A percentile compares a stretch with the other conserved stretches of the same genome.
These are phyloP conservation scores for Osmerus mordax DNA, from an alignment of 2,113 vertebrate genomes.

Conservation along the genomic window DNA sequence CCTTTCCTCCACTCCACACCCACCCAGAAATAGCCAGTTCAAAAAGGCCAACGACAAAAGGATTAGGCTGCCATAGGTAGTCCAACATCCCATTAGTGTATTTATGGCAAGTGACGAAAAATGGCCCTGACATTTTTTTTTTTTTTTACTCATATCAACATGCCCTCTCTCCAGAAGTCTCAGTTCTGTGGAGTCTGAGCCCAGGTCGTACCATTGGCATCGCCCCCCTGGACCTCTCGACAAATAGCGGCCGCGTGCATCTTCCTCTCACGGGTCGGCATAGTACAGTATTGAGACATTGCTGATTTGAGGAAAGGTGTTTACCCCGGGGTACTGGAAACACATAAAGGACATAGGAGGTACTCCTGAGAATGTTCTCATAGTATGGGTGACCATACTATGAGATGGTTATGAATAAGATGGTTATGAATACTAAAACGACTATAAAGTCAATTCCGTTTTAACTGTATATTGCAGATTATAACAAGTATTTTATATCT, in stretches of 20 bases:
- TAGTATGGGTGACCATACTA: background rate
- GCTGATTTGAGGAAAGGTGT: conserved; percentile 54
- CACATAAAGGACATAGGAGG: conserved; percentile 66
- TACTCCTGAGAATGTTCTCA: conserved; percentile 13
- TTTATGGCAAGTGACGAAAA: conserved; percentile 70
- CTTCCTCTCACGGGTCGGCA: conserved; percentile 82
- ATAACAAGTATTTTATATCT: too few relatives aligned
- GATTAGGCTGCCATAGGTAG: conserved; percentile 76
- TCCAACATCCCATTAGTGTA: conserved; percentile 73
- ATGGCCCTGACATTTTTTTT: conserved; percentile 50
- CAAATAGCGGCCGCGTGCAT: conserved; percentile 86
- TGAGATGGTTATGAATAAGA: background rate
- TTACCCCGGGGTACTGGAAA: conserved; percentile 51
- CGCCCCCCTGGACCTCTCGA: conserved; percentile 79
- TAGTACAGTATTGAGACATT: conserved; percentile 84
- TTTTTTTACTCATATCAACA: conserved; percentile 38
- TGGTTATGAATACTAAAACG: too few relatives aligned
- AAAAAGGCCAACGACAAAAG: conserved; percentile 84
- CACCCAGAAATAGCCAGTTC: conserved; percentile 84
- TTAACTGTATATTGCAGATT: too few relatives aligned
- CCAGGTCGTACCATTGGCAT: conserved; percentile 73
- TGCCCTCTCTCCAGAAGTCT: conserved; percentile 26
- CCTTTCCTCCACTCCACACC: conserved; percentile 21
- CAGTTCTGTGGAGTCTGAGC: conserved; percentile 5
- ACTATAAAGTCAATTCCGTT: too few relatives aligned